Base-by-base conservation (phyloP, 2,797 vertebrate genomes). In the Dipus sagitta region DNA sequence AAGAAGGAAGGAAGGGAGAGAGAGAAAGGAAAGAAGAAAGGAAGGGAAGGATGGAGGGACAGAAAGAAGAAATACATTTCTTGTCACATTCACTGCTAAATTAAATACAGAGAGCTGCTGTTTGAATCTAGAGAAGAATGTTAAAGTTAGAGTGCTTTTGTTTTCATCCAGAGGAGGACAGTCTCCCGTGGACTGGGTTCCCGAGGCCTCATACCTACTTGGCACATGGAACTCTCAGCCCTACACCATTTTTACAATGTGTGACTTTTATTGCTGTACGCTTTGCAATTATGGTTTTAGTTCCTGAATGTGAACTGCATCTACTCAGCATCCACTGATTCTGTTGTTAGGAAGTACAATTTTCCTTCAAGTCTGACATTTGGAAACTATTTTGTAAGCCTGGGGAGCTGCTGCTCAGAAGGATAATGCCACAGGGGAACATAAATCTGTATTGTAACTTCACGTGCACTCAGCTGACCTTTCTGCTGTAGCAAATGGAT, bases 211-310 rank as follows among this genome's bases (percentile, higher is more conserved):
- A 0, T 17, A 18, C 26, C 38, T 23, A 20, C 1, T 28, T 34
- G 47, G 68, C 70, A 15, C 20, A 54, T 26, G 21, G 0, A 52
- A 58, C 32, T 24, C 64, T 30, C 74, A 86, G 38, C 30, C 7
- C 34, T 62, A 1, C 0, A 3, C 62, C 52, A 0, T 20, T 58
- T 94, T 91, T 24, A 75, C 47, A 30, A 24, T 0, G 1, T 9
- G 23, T 81, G 58, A 52, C 64, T 80, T 95, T 58, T 47, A 58
- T 52, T 20, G 11, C 20, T 71, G 28, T 30, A 18, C 30, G 30
- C 24, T 79, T 81, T 42, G 32, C 70, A 72, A 15, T n/a, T 71
- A n/a, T 24, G 28, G 60, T 60, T 94, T 91, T 81, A 67, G 34
- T 83, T 90, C 28, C 9, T 38, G 52, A n/a, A n/a, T 84, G 30